Evolutionary conservation across 2,797 vertebrate genomes (phyloP).

Genomic region (Fundulus diaphanus): DNA sequence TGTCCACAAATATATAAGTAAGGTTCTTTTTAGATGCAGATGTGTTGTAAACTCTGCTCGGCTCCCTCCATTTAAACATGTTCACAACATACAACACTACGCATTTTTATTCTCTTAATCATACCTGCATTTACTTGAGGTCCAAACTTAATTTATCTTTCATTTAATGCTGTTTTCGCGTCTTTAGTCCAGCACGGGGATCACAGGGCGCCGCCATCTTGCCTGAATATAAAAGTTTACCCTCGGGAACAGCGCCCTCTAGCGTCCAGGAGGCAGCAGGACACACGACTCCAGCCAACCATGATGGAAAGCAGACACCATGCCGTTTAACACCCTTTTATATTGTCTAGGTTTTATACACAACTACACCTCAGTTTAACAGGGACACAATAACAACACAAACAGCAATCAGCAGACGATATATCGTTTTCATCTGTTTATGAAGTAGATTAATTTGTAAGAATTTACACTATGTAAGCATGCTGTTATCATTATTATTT

Average conservation of each 20-base stretch:
- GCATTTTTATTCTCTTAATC: neutral
- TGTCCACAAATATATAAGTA: no score
- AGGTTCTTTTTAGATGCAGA: no score
- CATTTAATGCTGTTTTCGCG: neutral
- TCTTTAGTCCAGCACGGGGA: neutral
- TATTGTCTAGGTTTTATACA: neutral
- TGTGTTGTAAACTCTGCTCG: no score
- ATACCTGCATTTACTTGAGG: slow-evolving; percentile 27
- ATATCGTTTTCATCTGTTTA: no score
- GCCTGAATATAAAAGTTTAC: slow-evolving; percentile 62
- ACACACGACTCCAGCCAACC: neutral
- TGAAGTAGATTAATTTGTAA: no score
- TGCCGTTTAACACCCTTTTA: neutral
- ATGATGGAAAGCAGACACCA: neutral
- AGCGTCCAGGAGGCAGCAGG: neutral
- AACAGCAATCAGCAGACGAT: no score
- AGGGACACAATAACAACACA: no score
- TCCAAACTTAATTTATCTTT: no score
- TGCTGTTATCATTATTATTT: no score
- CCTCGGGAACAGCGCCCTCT: slow-evolving; percentile 29
- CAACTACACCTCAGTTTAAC: neutral
- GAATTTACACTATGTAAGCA: no score
- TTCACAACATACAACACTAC: neutral
- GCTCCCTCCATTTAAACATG: neutral
- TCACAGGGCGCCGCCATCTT: slow-evolving; percentile 70